Evolutionary conservation across 2,797 vertebrate genomes (phyloP), one percentile per base, ranked within the genome.

Genomic region (Acipenser ruthenus): DNA sequence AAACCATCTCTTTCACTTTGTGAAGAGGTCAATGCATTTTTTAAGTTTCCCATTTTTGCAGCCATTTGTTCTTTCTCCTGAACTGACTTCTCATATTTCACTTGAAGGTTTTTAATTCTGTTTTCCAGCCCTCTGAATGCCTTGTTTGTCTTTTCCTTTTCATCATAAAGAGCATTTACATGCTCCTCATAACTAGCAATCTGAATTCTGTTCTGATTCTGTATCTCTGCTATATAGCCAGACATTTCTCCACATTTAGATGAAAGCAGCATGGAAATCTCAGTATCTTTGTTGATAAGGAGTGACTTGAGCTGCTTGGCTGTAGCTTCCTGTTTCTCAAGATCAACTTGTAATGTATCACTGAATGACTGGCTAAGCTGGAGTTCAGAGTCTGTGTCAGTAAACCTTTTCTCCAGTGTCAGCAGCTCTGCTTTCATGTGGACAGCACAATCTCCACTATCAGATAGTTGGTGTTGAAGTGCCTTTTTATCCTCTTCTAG

Each of bases 251-350:
- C 89, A 0, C 90, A 91, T 77, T 82, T 91, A 10, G 87, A 91
- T 51, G 92, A 91, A 70, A 95, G 81, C 2, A 96, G 74, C 52
- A 90, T 79, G 1, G 92, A 90, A 69, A 95, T 95, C 80, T 95
- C 93, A 0, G 83, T 72, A 18, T 95, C 91, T 87, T 96, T 95
- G 74, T 84, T 83, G 69, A 83, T 83, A 48, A 95, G 79, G 51
- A 95, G 91, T 6, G 78, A 65, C 71, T 90, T 94, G 76, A 94
- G 82, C n/a, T 94, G 89, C 55, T 86, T 73, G 37, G 86, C 85
- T 72, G 93, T 84, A 2, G 85, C 82, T 11, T 88, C 69, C 73
- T 93, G 93, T 72, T 91, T 95, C 74, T 92, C 85, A 65, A 88
- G 75, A 50, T 91, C 87, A 1, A 84, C 80, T 1, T 73, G 75